Conservation (phyloP, 2,888 invertebrate species). For the Leptopterna dolabrata region DNA sequence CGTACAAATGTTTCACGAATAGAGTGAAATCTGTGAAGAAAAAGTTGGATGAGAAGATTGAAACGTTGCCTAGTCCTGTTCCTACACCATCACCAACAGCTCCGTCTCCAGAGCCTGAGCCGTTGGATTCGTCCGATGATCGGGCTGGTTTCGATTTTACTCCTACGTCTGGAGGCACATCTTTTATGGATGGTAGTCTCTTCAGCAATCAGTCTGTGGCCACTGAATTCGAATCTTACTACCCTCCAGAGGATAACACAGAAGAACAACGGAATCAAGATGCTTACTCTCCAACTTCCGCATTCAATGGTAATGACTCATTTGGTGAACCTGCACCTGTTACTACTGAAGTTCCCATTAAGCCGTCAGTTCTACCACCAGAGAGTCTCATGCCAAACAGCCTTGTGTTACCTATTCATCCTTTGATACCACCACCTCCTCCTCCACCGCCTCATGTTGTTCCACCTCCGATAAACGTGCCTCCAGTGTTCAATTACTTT, state of each 20-base stretch:
- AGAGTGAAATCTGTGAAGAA: slow-evolving; percentile 87
- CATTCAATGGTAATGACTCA: slow-evolving; percentile 18
- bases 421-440: background rate
- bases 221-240: slow-evolving; percentile 26
- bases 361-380: slow-evolving; percentile 33
- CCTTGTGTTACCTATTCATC: background rate
- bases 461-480: slow-evolving; percentile 29
- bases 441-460: background rate
- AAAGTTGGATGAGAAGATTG: slow-evolving; percentile 84
- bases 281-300: slow-evolving; percentile 8
- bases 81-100: slow-evolving; percentile 78
- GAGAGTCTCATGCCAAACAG: background rate
- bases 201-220: slow-evolving; percentile 11
- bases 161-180: slow-evolving; percentile 9
- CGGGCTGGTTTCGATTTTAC: slow-evolving; percentile 28
- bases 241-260: background rate
- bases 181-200: slow-evolving; percentile 49
- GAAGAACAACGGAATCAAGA: too few relatives aligned
- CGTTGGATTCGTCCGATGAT: background rate
- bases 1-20: slow-evolving; percentile 93
- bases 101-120: slow-evolving; percentile 79
- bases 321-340: background rate
- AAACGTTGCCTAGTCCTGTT: slow-evolving; percentile 77
- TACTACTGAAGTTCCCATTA: slow-evolving; percentile 14
- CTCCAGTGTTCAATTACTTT: slow-evolving; percentile 40